A percentile compares a stretch with the other conserved stretches of the same genome.
Evolutionary conservation across 2,113 vertebrate species (phyloP).

Genomic region (Sula dactylatra): DNA sequence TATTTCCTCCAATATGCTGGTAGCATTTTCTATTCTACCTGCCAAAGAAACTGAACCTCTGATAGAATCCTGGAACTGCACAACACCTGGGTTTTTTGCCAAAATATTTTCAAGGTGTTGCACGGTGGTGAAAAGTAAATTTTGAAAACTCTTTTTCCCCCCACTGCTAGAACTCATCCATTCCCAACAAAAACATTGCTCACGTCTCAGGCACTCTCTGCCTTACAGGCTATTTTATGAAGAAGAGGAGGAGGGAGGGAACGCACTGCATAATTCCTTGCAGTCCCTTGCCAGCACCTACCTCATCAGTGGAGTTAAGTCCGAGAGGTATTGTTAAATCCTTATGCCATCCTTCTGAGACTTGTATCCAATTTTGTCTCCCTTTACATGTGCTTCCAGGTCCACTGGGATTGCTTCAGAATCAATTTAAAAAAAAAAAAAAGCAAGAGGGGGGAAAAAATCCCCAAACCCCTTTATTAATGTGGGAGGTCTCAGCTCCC

Average conservation of each 20-base stretch:
- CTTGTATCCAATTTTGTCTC: neutral
- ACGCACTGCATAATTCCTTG: neutral
- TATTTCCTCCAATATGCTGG: neutral
- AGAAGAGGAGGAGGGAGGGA: neutral
- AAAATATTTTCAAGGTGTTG: slow-evolving; percentile 55
- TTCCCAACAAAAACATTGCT: slow-evolving; percentile 50
- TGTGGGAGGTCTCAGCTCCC: neutral
- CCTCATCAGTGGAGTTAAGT: slow-evolving; percentile 15
- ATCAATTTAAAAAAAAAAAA: neutral
- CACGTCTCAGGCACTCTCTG: slow-evolving; percentile 34
- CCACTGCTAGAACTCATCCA: neutral
- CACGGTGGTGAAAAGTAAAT: slow-evolving; percentile 19
- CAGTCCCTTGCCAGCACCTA: neutral
- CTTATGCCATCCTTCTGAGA: slow-evolving; percentile 9
- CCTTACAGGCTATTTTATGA: slow-evolving; percentile 12
- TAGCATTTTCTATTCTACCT: neutral
- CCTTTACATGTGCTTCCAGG: neutral
- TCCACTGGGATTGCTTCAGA: neutral
- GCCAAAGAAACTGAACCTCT: neutral
- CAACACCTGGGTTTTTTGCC: neutral
- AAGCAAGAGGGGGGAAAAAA: neutral
- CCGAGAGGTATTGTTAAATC: slow-evolving; percentile 8
- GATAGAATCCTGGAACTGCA: slow-evolving; percentile 30
- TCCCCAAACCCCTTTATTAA: neutral
- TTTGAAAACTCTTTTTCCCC: slow-evolving; percentile 19